Conservation (phyloP, 1,140 invertebrate species). For the Piezodorus guildinii region DNA sequence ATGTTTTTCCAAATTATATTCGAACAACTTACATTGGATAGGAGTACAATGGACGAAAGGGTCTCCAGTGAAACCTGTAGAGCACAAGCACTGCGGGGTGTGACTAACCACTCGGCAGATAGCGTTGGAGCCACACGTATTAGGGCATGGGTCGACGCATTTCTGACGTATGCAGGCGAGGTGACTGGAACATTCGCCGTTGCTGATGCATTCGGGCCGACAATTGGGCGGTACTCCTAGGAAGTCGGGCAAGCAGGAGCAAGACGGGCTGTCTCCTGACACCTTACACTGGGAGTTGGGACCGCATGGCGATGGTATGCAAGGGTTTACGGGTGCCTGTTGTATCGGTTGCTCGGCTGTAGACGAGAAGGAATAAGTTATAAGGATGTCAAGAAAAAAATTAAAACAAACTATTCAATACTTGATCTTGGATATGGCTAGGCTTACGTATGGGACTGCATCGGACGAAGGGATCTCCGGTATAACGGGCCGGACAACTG, state of each 20-base stretch:
- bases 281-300: conserved; percentile 52
- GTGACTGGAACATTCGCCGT: conserved; percentile 47
- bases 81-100: conserved; percentile 48
- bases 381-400: background rate
- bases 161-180: conserved; percentile 54
- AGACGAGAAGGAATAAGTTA: conserved; percentile 28
- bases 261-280: conserved; percentile 46
- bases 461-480: conserved; percentile 62
- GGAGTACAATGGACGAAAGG: conserved; percentile 46
- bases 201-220: conserved; percentile 51
- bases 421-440: background rate
- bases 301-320: conserved; percentile 56
- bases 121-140: conserved; percentile 50
- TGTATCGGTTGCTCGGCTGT: conserved; percentile 18
- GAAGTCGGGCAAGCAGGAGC: conserved; percentile 49
- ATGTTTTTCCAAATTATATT: no score
- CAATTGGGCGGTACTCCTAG: conserved; percentile 52
- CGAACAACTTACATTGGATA: conserved; percentile 20
- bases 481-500: conserved; percentile 48
- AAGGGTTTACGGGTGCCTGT: conserved; percentile 38
- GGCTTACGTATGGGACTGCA: conserved; percentile 46
- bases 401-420: background rate
- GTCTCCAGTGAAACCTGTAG: conserved; percentile 44
- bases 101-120: conserved; percentile 55
- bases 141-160: conserved; percentile 54